A percentile compares a stretch with the other conserved stretches of the same genome.
Conservation (phyloP, 2,888 invertebrate genomes). For the Xestoiulus laeticollis region DNA sequence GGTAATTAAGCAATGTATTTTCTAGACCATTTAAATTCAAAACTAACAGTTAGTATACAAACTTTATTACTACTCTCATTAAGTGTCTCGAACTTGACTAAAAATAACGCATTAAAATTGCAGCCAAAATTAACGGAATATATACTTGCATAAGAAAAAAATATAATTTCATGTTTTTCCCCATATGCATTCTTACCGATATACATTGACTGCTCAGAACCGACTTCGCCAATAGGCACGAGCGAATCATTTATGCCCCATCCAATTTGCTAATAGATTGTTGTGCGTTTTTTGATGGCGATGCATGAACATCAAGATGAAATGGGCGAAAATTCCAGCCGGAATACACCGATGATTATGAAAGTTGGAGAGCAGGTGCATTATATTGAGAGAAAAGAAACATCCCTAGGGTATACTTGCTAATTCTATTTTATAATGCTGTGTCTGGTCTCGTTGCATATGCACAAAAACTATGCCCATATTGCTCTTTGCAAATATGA, state of each 20-base stretch:
- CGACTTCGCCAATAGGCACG: neutral
- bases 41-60: too few species aligned
- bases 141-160: too few species aligned
- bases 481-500: constrained; percentile 38
- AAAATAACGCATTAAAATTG: too few species aligned
- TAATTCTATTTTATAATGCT: constrained; percentile 7
- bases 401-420: constrained; percentile 16
- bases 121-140: too few species aligned
- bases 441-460: neutral
- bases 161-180: too few species aligned
- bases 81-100: too few species aligned
- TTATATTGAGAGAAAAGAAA: constrained; percentile 23
- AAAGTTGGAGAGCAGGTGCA: constrained; percentile 37
- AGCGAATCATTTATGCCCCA: neutral
- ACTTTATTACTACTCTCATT: too few species aligned
- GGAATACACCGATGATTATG: constrained; percentile 28
- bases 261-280: constrained; percentile 33
- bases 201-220: neutral
- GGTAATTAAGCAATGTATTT: too few species aligned
- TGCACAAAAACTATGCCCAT: neutral
- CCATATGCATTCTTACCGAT: too few species aligned
- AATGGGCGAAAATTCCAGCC: constrained; percentile 3
- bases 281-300: neutral
- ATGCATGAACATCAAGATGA: neutral
- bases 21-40: too few species aligned